Conservation (phyloP, 1,140 invertebrate species). For the Paraescarpia echinospica region DNA sequence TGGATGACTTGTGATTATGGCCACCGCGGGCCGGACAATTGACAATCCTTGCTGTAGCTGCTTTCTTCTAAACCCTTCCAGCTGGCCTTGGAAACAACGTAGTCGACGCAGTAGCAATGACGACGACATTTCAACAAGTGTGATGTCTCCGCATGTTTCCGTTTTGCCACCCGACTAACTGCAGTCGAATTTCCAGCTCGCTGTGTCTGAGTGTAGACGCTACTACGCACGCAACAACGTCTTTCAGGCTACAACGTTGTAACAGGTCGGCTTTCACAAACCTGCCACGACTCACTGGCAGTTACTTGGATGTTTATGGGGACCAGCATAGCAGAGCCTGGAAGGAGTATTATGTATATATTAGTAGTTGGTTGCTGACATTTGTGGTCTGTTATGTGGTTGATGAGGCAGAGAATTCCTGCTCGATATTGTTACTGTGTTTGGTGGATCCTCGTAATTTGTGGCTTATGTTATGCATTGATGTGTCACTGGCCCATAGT, state of each 20-base stretch:
- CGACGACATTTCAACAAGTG: not conserved
- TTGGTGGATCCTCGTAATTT: not conserved
- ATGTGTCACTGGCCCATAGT: not conserved
- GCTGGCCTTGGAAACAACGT: not conserved
- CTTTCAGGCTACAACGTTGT: not conserved
- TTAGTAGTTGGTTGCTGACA: constrained; percentile 5
- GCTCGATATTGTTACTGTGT: constrained; percentile 5
- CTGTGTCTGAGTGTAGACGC: not conserved
- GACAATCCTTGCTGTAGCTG: not conserved
- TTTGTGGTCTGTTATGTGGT: constrained; percentile 5
- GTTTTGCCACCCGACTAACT: not conserved
- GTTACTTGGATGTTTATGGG: not conserved
- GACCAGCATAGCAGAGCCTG: constrained; percentile 3
- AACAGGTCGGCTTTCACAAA: not conserved
- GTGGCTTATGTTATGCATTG: not conserved
- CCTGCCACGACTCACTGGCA: not conserved
- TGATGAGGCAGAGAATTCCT: not conserved
- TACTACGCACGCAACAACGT: not conserved
- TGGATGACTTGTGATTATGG: not conserved
- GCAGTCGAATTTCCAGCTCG: not conserved
- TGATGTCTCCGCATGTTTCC: not conserved
- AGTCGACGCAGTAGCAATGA: not conserved
- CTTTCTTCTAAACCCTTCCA: not conserved
- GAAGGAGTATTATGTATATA: constrained; percentile 6
- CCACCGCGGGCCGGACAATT: not conserved